These are phyloP conservation scores for Telmatochromis brachygnathus DNA, from an alignment of 2,113 vertebrate species.

Conservation along the genomic window DNA sequence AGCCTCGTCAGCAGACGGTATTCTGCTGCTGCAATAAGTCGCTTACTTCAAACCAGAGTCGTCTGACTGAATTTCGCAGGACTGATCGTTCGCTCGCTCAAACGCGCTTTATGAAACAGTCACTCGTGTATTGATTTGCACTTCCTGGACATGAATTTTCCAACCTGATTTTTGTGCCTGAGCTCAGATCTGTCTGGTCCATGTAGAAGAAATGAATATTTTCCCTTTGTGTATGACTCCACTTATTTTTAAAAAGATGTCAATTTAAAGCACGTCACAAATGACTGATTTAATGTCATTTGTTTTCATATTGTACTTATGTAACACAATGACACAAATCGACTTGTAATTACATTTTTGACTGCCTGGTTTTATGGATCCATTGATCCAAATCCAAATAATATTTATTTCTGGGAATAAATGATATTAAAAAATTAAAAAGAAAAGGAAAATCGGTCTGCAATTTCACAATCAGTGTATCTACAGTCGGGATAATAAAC, in stretches of 20 bases:
- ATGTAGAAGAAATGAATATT: not conserved
- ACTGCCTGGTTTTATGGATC: not conserved
- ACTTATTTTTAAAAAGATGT: not conserved
- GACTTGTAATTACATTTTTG: not conserved
- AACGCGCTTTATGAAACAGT: not conserved
- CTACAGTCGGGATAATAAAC: not conserved
- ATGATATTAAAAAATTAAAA: not conserved
- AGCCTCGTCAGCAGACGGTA: not conserved
- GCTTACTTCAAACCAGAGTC: not conserved
- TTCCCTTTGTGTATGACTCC: not conserved
- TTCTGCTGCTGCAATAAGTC: not conserved
- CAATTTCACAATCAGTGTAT: not conserved
- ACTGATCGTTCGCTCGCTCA: not conserved
- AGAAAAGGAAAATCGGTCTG: not conserved
- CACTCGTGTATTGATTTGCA: not conserved
- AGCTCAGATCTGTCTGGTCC: not conserved
- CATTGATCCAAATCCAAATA: not conserved
- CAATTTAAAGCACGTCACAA: not conserved
- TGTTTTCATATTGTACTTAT: not conserved
- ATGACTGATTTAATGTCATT: rapidly evolving
- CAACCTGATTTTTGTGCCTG: not conserved
- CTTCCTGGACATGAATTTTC: not conserved
- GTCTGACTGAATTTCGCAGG: not conserved
- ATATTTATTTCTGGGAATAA: not conserved
- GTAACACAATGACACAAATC: not conserved